Evolutionary conservation across 2,888 invertebrate genomes (phyloP).

Genomic region (Brenthis hecate): DNA sequence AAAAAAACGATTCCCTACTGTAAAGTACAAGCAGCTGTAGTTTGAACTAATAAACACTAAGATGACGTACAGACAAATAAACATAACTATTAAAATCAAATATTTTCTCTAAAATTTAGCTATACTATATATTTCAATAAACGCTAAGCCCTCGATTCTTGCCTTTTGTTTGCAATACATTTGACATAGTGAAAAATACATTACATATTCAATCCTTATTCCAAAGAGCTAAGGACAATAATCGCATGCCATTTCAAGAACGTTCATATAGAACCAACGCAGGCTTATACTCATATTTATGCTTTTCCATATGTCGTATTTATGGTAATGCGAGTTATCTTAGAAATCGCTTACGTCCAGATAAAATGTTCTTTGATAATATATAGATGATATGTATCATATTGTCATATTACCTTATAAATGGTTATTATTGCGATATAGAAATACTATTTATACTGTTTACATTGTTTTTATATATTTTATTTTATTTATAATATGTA

Average conservation of each 20-base stretch:
- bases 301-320: conserved; percentile 57
- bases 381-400: conserved; percentile 28
- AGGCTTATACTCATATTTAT: conserved; percentile 51
- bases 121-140: conserved; percentile 47
- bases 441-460: not conserved
- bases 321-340: conserved; percentile 41
- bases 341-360: conserved; percentile 38
- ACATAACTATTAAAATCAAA: not conserved
- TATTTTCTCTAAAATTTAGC: conserved; percentile 36
- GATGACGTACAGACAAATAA: not conserved
- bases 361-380: conserved; percentile 36
- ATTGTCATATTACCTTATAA: conserved; percentile 23
- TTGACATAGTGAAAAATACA: conserved; percentile 15
- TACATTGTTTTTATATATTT: no score
- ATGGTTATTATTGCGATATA: conserved; percentile 2
- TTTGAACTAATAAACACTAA: no score
- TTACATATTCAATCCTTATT: conserved; percentile 19
- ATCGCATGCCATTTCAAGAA: conserved; percentile 2
- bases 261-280: conserved; percentile 40
- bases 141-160: conserved; percentile 52
- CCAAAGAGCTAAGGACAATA: conserved; percentile 12
- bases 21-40: no score
- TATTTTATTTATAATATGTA: no score
- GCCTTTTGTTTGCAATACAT: conserved; percentile 53
- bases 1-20: no score